Base-by-base conservation (phyloP, 2,797 vertebrate species). In the Echiichthys vipera region DNA sequence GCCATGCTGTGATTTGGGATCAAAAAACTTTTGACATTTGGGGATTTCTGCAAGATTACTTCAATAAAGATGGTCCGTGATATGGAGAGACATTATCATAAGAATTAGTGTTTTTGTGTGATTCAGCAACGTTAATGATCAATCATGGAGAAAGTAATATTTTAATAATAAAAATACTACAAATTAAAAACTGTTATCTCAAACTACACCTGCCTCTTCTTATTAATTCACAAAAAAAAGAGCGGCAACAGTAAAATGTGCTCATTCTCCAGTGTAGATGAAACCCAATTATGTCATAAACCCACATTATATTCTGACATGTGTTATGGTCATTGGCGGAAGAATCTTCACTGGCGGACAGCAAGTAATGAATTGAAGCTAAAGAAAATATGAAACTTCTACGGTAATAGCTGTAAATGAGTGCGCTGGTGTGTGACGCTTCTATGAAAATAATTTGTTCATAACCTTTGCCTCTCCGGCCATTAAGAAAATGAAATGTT, bases 231-330 rank as follows among this genome's bases (percentile, higher is more conserved):
- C 58, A 78, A 72, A 76, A 72, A 76, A 67, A 72, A 50, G 14
- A 51, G 66, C 46, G 1, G 22, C 42, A 46, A 49, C 40, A 40
- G 51, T 2, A 4, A 58, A 17, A 32, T 65, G 29, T 10, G 32
- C 57, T 74, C 39, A 45, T 68, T 58, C 61, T 72, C 27, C 30
- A 6, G n/a, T 63, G 27, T 72, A 79, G 74, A 74, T 43, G 67
- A 77, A 65, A 74, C 49, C 72, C 78, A 75, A 73, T 80, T 82
- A 85, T 81, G 70, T 58, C 74, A 69, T 56, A 61, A 77, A 43
- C 22, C 18, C 63, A 73, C 61, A 76, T 84, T 74, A 66, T 61
- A 87, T 53, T 57, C 29, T 65, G 55, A 78, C 62, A 37, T 49
- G 73, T 34, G 42, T 37, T 46, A 7, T 20, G 65, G 51, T 57